Percentiles rank a stretch among this genome's conserved stretches.
Evolutionary conservation across 2,797 vertebrate species (phyloP).

Genomic region (Notolepis coatsorum): DNA sequence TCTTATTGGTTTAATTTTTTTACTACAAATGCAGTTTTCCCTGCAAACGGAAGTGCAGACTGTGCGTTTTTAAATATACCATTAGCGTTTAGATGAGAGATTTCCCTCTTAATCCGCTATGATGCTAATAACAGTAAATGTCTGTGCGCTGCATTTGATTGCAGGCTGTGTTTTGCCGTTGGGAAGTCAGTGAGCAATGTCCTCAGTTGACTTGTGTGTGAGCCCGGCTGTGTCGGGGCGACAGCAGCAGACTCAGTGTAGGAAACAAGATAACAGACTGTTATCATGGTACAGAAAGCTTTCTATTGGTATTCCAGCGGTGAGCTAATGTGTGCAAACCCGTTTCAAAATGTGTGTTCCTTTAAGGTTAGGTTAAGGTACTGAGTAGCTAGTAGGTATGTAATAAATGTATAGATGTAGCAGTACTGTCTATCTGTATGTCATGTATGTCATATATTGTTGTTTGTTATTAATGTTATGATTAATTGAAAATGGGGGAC

Average conservation of each 20-base stretch:
- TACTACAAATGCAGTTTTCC: constrained; percentile 17
- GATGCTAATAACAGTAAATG: background rate
- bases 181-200: background rate
- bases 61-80: constrained; percentile 3
- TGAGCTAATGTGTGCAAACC: background rate
- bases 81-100: too few relatives aligned
- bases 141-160: background rate
- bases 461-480: too few relatives aligned
- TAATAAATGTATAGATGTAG: too few relatives aligned
- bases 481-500: too few relatives aligned
- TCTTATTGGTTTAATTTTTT: constrained; percentile 8
- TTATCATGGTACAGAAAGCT: background rate
- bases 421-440: too few relatives aligned
- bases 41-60: background rate
- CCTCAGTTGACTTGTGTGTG: background rate
- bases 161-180: background rate
- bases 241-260: background rate
- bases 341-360: too few relatives aligned
- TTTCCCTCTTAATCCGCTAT: background rate
- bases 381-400: too few relatives aligned
- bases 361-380: too few relatives aligned
- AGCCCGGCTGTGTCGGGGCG: too few relatives aligned
- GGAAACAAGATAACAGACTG: constrained; percentile 2
- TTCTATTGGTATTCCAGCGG: background rate
- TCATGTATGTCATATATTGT: too few relatives aligned